Evolutionary conservation across 2,797 vertebrate species (phyloP).

Genomic region (Spea hammondii): DNA sequence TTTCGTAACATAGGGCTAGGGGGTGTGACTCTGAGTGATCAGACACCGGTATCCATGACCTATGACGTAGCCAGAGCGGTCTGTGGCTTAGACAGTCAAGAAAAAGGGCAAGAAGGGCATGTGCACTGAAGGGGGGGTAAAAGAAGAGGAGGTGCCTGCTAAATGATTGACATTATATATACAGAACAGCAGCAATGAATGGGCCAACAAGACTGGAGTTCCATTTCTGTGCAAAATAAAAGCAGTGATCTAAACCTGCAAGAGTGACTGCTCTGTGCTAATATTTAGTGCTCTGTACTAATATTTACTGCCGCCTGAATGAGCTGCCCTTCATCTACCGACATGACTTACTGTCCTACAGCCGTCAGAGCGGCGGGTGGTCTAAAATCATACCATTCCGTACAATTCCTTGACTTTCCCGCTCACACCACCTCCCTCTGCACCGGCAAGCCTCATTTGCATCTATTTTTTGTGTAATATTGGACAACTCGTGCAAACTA

Average conservation of each 20-base stretch:
- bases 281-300: constrained; percentile 43
- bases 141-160: too few species aligned
- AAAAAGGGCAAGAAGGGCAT: too few species aligned
- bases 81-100: too few species aligned
- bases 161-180: too few species aligned
- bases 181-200: too few species aligned
- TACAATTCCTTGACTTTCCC: not conserved
- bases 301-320: constrained; percentile 34
- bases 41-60: too few species aligned
- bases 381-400: not conserved
- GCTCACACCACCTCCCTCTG: not conserved
- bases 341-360: constrained; percentile 1
- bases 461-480: constrained; percentile 3
- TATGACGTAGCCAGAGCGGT: too few species aligned
- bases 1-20: too few species aligned
- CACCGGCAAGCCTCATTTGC: not conserved
- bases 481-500: not conserved
- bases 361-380: constrained; percentile 20
- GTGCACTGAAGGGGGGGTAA: too few species aligned
- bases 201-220: not conserved
- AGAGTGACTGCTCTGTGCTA: constrained; percentile 36
- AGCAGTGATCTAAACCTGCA: constrained; percentile 8
- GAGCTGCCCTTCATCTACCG: not conserved
- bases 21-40: too few species aligned
- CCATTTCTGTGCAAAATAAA: not conserved